Evolutionary conservation across 1,140 invertebrate species (phyloP), one percentile per base, ranked within the genome.

Genomic region (Goniozus legneri): DNA sequence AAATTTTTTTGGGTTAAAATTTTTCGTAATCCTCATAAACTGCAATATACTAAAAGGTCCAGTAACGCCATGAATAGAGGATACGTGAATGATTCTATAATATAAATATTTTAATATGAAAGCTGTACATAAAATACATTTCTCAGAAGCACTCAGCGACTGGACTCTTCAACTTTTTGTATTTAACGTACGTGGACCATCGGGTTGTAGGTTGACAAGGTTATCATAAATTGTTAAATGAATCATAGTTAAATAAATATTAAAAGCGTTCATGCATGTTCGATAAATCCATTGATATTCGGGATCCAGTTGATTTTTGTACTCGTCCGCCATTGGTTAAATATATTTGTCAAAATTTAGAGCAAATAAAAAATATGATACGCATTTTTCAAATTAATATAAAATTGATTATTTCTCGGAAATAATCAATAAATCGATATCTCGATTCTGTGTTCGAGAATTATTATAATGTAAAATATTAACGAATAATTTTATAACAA

Each of bases 251-350:
- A 72, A 33, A 20, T 59, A 63, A 8, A 73, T 22, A 34, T 67
- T 72, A 20, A 67, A 62, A 2, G 52, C 60, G 21, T 72, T 73
- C 8, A 58, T 34, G 27, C 58, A 67, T 3, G 58, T 65, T 52
- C 67, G 56, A 31, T 61, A 2, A 2, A 73, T 20, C 71, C 69
- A 71, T 19, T 64, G 43, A 39, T 55, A 71, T 44, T 73, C 69
- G 2, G 65, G 47, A 53, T 73, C 69, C 0, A 55, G 31, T 13
- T 32, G 36, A 18, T 6, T 33, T 14, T 27, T 10, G n/a, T n/a
- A n/a, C 24, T 27, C 24, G 4, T 27, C 24, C 24, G n/a, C n/a
- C n/a, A n/a, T n/a, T n/a, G n/a, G n/a, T n/a, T n/a, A n/a, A n/a
- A n/a, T n/a, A n/a, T n/a, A n/a, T n/a, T n/a, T n/a, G n/a, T n/a